phyloP scores from a whole-genome alignment of 2,888 invertebrate genomes.

The Polydrusus tereticollis region DNA sequence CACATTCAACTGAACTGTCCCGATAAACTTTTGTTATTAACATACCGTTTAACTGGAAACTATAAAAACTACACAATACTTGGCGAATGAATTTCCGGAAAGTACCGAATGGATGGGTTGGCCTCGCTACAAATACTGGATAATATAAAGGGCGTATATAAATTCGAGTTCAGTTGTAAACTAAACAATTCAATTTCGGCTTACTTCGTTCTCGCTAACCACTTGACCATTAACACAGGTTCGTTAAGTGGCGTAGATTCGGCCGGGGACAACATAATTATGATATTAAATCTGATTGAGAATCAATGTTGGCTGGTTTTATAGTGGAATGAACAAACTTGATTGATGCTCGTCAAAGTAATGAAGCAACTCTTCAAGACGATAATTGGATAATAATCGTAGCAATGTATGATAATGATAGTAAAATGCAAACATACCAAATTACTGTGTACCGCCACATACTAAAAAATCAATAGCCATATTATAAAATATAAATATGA shows the following conservation, averaged over 20 bases:
- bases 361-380: too few relatives aligned
- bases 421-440: too few relatives aligned
- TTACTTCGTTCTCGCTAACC: constrained; percentile 17
- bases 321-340: too few relatives aligned
- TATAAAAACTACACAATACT: constrained; percentile 36
- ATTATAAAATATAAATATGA: background rate
- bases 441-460: too few relatives aligned
- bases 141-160: constrained; percentile 28
- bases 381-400: too few relatives aligned
- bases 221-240: constrained; percentile 21
- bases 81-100: constrained; percentile 22
- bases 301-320: background rate
- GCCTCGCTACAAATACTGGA: constrained; percentile 19
- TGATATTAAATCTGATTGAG: too few relatives aligned
- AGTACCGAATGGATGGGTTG: constrained; percentile 8
- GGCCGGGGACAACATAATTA: background rate
- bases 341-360: too few relatives aligned
- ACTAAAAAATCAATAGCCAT: too few relatives aligned
- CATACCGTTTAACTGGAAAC: constrained; percentile 36
- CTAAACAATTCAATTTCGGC: constrained; percentile 24
- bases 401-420: too few relatives aligned
- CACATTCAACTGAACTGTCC: constrained; percentile 22
- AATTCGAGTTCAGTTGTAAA: constrained; percentile 23
- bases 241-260: background rate
- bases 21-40: constrained; percentile 41